Evolutionary conservation across 2,888 invertebrate genomes (phyloP).

Genomic region (Napeogenes sylphis): DNA sequence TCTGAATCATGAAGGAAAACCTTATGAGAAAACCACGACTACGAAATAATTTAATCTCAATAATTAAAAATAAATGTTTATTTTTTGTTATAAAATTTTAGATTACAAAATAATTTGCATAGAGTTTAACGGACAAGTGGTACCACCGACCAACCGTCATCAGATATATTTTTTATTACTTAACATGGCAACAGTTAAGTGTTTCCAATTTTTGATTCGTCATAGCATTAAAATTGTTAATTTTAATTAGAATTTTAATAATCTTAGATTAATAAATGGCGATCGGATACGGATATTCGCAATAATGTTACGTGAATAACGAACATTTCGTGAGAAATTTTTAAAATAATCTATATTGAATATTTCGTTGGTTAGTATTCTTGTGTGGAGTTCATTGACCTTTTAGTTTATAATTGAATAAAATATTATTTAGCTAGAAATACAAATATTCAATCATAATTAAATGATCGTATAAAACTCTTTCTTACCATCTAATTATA

Average conservation of each 20-base stretch:
- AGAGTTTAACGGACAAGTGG: too few relatives aligned
- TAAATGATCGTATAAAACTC: not conserved
- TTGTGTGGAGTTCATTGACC: not conserved
- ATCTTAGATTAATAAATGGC: slow-evolving; percentile 4
- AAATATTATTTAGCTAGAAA: not conserved
- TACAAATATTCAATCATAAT: not conserved
- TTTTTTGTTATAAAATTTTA: too few relatives aligned
- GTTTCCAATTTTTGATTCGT: slow-evolving; percentile 29
- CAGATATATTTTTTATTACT: slow-evolving; percentile 15
- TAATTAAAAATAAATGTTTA: too few relatives aligned
- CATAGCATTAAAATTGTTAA: slow-evolving; percentile 23
- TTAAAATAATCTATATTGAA: slow-evolving; percentile 1
- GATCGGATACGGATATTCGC: slow-evolving; percentile 7
- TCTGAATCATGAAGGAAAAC: too few relatives aligned
- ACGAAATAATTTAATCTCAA: too few relatives aligned
- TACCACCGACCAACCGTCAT: too few relatives aligned
- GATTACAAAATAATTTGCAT: too few relatives aligned
- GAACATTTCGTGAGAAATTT: slow-evolving; percentile 4
- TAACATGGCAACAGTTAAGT: slow-evolving; percentile 13
- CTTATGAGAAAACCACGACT: too few relatives aligned
- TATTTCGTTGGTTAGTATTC: not conserved
- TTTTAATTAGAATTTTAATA: slow-evolving; percentile 23
- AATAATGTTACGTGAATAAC: slow-evolving; percentile 1
- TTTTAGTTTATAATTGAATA: not conserved
- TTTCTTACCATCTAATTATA: not conserved